Base-by-base conservation (phyloP, 2,113 vertebrate species). In the Oncorhynchus tshawytscha region DNA sequence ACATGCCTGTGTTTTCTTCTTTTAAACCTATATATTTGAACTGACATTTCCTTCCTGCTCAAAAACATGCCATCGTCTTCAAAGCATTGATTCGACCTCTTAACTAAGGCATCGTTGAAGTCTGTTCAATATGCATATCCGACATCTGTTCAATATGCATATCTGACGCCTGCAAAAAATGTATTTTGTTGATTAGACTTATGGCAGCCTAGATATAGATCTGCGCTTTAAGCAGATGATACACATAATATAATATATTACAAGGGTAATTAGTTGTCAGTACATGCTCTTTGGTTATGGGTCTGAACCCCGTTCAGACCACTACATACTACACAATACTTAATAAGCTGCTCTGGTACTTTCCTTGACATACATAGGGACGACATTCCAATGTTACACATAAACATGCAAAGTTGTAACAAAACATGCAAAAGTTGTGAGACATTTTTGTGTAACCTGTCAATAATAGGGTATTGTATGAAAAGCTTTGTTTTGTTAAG, bases 291-390 rank as follows among this genome's bases (percentile, higher is more conserved):
- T 62, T 62, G 59, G 67, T 74, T 81, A 85, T 48, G n/a, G 77
- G 88, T 84, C 75, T 79, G 87, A 82, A 83, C 72, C 39, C 9
- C 9, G 11, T 45, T 75, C 87, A 87, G 86, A 87, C 89, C 82
- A 88, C 89, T 88, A 84, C 83, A 86, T 79, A 88, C 88, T 79
- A 92, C 92, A 93, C 93, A 92, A 88, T 85, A 91, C 85, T 87
- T 81, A 86, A 91, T 88, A 88, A 92, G 91, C 91, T 93, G 92
- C 91, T 92, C 90, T 88, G 90, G 89, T 90, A 88, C 90, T 90
- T 86, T 66, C 90, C 89, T 86, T 66, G 80, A 87, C 87, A 86
- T 39, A 85, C 83, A 84, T 84, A 80, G 84, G 88, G 88, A 91
- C 88, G 87, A 91, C 88, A 91, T 92, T 91, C 92, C 88, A 89